These are phyloP conservation scores for Scaptomyza parva DNA, from an alignment of 2,888 invertebrate genomes.

Conservation along the genomic window DNA sequence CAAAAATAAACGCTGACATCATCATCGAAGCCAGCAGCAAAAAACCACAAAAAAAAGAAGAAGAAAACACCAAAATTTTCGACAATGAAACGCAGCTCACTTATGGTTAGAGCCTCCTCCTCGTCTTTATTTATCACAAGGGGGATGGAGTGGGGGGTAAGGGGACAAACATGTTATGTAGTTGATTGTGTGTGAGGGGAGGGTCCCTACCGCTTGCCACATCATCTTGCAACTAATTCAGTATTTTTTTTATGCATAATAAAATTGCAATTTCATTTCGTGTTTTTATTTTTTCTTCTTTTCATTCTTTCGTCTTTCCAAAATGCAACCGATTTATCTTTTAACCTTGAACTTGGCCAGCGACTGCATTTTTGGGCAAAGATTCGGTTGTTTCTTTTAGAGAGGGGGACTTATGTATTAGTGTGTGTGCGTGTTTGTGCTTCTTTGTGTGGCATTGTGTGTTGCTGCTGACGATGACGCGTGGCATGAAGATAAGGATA, in stretches of 20 bases:
- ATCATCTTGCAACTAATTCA: background rate
- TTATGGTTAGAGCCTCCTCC: conserved; percentile 42
- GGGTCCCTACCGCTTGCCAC: too few species aligned
- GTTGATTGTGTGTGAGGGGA: too few species aligned
- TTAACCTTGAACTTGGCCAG: conserved; percentile 65
- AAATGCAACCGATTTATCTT: conserved; percentile 36
- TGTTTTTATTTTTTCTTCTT: too few species aligned
- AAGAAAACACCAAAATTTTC: conserved; percentile 43
- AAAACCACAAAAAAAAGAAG: too few species aligned
- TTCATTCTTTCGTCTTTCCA: background rate
- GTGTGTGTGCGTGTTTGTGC: background rate
- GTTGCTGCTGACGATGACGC: background rate
- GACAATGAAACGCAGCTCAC: conserved; percentile 71
- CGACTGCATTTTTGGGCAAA: conserved; percentile 28
- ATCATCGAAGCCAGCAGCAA: conserved; percentile 57
- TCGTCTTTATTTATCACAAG: conserved; percentile 1
- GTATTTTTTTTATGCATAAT: background rate
- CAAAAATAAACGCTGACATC: conserved; percentile 79
- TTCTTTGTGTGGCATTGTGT: background rate
- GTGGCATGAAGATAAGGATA: conserved; percentile 5
- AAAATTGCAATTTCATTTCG: conserved; percentile 5
- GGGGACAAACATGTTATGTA: conserved; percentile 41
- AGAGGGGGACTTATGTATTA: too few species aligned
- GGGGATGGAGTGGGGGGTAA: background rate
- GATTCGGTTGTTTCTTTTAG: background rate